Evolutionary conservation across 2,888 invertebrate genomes (phyloP).

Genomic region (Mongoloraphidia duomilia): DNA sequence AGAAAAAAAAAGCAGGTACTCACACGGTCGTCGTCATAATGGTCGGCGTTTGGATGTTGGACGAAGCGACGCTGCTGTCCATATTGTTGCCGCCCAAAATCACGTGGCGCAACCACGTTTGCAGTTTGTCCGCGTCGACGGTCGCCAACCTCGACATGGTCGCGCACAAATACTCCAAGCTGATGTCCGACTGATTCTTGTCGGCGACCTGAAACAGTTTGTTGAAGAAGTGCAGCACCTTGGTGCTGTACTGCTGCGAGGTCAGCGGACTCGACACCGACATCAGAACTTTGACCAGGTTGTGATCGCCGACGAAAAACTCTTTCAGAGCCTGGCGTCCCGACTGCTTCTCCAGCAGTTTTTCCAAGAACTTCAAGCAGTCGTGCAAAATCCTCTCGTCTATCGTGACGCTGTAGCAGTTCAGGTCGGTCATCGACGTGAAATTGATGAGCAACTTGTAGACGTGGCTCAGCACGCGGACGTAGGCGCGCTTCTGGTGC

Average conservation of each 20-base stretch:
- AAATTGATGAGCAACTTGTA: constrained; percentile 52
- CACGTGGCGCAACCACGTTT: constrained; percentile 49
- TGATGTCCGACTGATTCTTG: constrained; percentile 44
- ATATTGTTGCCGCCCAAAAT: constrained; percentile 40
- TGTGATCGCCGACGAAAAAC: constrained; percentile 59
- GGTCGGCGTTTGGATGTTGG: constrained; percentile 37
- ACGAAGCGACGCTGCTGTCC: constrained; percentile 31
- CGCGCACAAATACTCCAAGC: constrained; percentile 49
- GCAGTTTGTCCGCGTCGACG: constrained; percentile 46
- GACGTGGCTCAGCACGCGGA: constrained; percentile 48
- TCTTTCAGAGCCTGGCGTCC: constrained; percentile 70
- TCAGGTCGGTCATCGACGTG: constrained; percentile 25
- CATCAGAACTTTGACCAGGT: constrained; percentile 63
- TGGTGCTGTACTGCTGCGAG: constrained; percentile 54
- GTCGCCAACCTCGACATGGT: constrained; percentile 50
- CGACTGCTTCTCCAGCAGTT: constrained; percentile 65
- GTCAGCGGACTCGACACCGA: constrained; percentile 64
- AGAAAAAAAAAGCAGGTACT: constrained; percentile 27
- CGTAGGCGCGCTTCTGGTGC: constrained; percentile 46
- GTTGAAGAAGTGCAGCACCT: constrained; percentile 68
- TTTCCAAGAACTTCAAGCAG: constrained; percentile 74
- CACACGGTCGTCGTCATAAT: constrained; percentile 31
- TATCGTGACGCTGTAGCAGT: constrained; percentile 24
- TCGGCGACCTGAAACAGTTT: constrained; percentile 51
- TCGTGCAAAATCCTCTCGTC: constrained; percentile 48